Conservation (phyloP, 2,797 vertebrate species). For the Babyrousa celebensis region DNA sequence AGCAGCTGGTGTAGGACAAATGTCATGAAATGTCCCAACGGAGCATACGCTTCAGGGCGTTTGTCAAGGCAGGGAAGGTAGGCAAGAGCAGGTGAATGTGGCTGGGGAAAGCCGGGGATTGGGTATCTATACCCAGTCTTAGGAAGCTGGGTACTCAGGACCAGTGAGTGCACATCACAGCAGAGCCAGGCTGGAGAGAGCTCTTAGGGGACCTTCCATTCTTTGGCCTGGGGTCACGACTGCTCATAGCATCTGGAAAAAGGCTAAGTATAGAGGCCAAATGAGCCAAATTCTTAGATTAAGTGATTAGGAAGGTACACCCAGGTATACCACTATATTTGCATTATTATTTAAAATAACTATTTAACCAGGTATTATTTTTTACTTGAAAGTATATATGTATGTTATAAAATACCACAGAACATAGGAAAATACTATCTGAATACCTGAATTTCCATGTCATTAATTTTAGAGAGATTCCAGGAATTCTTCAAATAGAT, state of each 20-base stretch:
- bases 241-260: background rate
- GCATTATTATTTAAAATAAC: background rate
- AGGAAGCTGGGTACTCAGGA: background rate
- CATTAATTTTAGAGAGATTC: background rate
- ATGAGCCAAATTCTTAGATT: background rate
- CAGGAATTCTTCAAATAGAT: slow-evolving; percentile 9
- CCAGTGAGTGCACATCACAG: background rate
- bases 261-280: background rate
- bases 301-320: background rate
- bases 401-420: background rate
- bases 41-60: background rate
- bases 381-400: background rate
- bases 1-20: background rate
- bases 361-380: background rate
- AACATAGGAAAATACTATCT: background rate
- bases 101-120: background rate
- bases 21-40: background rate
- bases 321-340: background rate
- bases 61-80: background rate
- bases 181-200: background rate
- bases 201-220: background rate
- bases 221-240: background rate
- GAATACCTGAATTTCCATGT: slow-evolving; percentile 33
- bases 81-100: background rate
- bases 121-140: background rate